These are phyloP conservation scores for Cryptocephalus moraei DNA, from an alignment of 2,888 invertebrate species.

Conservation along the genomic window DNA sequence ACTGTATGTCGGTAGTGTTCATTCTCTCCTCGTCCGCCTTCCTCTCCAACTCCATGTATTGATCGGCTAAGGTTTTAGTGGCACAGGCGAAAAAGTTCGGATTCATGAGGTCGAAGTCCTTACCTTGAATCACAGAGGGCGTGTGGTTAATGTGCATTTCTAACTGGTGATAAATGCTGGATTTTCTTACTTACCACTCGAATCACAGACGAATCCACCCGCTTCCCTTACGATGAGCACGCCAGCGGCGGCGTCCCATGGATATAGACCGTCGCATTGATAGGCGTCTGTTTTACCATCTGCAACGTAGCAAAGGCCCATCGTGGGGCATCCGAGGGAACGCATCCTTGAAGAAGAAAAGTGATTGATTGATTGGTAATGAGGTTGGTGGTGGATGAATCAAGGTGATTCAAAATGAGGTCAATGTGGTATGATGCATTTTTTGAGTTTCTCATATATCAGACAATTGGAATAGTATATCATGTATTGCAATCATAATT, in stretches of 20 bases:
- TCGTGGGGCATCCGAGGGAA: slow-evolving; percentile 60
- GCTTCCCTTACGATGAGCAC: slow-evolving; percentile 66
- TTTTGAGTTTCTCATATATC: no score
- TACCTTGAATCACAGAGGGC: slow-evolving; percentile 8
- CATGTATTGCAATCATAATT: no score
- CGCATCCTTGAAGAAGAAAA: slow-evolving; percentile 43
- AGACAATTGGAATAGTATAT: no score
- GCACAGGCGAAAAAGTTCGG: slow-evolving; percentile 44
- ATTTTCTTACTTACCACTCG: slow-evolving; percentile 40
- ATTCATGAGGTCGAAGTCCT: slow-evolving; percentile 45
- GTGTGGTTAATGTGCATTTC: no score
- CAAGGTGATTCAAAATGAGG: no score
- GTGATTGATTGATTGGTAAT: no score
- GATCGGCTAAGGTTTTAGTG: slow-evolving; percentile 38
- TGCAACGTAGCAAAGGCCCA: slow-evolving; percentile 62
- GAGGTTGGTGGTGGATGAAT: no score
- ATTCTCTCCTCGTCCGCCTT: slow-evolving; percentile 38
- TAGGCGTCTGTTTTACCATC: slow-evolving; percentile 56
- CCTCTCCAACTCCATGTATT: slow-evolving; percentile 40
- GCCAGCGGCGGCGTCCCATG: slow-evolving; percentile 74
- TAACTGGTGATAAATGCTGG: background rate
- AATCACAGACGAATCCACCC: slow-evolving; percentile 58
- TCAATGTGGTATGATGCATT: no score
- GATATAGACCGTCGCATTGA: slow-evolving; percentile 57
- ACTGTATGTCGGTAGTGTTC: slow-evolving; percentile 4